Base-by-base conservation (phyloP, 2,888 invertebrate genomes). In the Sesia apiformis region DNA sequence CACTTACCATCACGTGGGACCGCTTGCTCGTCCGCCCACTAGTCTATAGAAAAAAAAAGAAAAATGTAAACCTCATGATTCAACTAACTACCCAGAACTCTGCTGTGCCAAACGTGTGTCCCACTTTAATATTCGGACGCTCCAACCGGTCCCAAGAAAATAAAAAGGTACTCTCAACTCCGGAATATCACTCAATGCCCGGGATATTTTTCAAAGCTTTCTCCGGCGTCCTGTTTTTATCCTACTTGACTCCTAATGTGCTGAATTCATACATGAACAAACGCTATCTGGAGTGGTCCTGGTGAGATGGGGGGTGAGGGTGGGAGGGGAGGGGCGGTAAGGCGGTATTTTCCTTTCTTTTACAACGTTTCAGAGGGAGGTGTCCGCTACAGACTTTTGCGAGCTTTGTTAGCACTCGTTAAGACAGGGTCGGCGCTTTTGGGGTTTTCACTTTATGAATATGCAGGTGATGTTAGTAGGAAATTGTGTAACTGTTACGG, bases 191-290 rank as follows among this genome's bases (percentile, higher is more conserved):
- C 76, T 84, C 82, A 76, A 74, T 74, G 78, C 73, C 67, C 67
- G 69, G 74, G 79, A 79, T 8, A 85, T 84, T 85, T 81, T 84
- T 79, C 78, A 84, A 81, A 84, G 80, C 82, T 82, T 82, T 79
- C 76, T 71, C 69, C 63, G 69, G 76, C 81, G 81, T 81, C 79
- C 81, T 79, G 88, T 88, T 88, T 88, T 89, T 87, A 90, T 90
- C 90, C 90, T 90, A 90, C 91, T 90, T 91, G 91, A 90, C 90
- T 91, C 87, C 81, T 92, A 92, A 92, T 92, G 92, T 92, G 92
- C 90, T 92, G 92, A 92, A 92, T 92, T 91, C 92, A 92, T 92
- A 92, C 92, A 92, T 92, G 91, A 91, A 91, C 92, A 92, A 90
- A 87, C 74, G 84, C 70, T 81, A 68, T 74, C 76, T 75, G 68